Conservation (phyloP, 2,888 invertebrate genomes). For the Trissolcus japonicus region DNA sequence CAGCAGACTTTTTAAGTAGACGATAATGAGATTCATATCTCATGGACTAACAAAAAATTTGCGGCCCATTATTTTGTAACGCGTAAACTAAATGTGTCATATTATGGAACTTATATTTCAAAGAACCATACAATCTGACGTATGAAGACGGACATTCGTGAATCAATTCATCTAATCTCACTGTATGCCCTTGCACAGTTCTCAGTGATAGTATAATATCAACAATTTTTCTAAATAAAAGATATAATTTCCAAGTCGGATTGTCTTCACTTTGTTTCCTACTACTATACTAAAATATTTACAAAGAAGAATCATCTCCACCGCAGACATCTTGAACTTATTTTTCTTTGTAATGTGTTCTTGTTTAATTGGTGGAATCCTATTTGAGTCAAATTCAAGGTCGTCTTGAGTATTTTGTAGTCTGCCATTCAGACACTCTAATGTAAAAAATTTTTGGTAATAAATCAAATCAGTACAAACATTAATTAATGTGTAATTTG, state of each 20-base stretch:
- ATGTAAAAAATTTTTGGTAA: not conserved
- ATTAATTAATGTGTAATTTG: not conserved
- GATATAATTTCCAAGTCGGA: conserved; percentile 12
- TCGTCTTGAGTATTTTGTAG: conserved; percentile 5
- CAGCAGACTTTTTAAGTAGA: no score
- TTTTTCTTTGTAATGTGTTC: conserved; percentile 20
- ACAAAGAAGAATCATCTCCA: conserved; percentile 28
- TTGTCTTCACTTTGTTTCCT: conserved; percentile 17
- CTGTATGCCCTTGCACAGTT: no score
- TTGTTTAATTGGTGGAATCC: conserved; percentile 20
- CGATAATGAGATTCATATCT: not conserved
- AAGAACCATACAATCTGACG: not conserved
- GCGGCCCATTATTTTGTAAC: conserved; percentile 14
- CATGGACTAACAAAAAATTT: not conserved
- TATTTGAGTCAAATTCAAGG: conserved; percentile 2
- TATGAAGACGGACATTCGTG: not conserved
- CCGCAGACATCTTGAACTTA: conserved; percentile 35
- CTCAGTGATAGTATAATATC: no score
- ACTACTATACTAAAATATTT: conserved; percentile 35
- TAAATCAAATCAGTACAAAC: not conserved
- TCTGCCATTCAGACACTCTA: conserved; percentile 30
- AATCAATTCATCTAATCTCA: not conserved
- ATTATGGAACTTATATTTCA: conserved; percentile 19
- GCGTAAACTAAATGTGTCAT: conserved; percentile 5
- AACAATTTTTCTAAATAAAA: not conserved